Evolutionary conservation across 1,140 invertebrate genomes (phyloP).

Genomic region (Himalopsyche phryganea): DNA sequence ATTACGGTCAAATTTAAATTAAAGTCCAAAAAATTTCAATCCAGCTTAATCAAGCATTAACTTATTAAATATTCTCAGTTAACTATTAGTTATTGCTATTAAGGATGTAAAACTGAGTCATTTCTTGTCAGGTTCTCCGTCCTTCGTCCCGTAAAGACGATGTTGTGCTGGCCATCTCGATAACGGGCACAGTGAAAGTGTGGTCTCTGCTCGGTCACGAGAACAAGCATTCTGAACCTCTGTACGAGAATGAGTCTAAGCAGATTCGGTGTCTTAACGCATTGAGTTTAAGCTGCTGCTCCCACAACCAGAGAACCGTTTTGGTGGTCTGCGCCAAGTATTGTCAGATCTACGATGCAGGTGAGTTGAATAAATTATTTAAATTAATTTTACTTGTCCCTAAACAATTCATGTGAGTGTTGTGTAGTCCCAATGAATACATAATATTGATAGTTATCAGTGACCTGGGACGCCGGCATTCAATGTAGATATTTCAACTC

Average conservation of each 20-base stretch:
- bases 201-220: slow-evolving; percentile 93
- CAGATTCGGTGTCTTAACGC: slow-evolving; percentile 93
- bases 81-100: no score
- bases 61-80: no score
- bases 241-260: slow-evolving; percentile 98
- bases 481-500: no score
- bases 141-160: slow-evolving; percentile 92
- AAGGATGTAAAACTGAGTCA: no score
- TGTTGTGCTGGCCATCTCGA: slow-evolving; percentile 92
- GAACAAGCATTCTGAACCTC: slow-evolving; percentile 77
- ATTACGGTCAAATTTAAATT: no score
- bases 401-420: no score
- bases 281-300: slow-evolving; percentile 87
- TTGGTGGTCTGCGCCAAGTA: slow-evolving; percentile 94
- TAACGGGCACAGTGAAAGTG: slow-evolving; percentile 95
- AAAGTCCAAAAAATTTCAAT: no score
- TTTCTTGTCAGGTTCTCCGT: slow-evolving; percentile 60
- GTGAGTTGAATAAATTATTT: no score
- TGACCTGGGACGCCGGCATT: no score
- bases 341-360: slow-evolving; percentile 89
- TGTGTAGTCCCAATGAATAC: no score
- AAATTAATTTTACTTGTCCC: neutral
- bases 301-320: slow-evolving; percentile 93
- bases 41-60: no score
- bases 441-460: no score